Conservation (phyloP, 2,113 vertebrate genomes). For the Ellobius talpinus region DNA sequence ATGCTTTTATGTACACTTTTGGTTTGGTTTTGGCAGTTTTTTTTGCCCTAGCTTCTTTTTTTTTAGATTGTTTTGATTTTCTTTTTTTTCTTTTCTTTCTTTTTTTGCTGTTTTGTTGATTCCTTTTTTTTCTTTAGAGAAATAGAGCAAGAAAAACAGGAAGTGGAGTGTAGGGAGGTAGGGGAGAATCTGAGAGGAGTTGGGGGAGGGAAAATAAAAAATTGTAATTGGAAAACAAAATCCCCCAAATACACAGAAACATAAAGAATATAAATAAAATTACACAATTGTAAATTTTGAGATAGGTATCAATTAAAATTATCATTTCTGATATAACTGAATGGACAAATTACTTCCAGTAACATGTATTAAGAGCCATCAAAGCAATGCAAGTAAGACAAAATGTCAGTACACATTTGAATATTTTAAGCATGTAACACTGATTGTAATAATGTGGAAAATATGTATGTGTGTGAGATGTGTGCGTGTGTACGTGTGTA, state of each 20-base stretch:
- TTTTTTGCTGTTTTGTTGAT: background rate
- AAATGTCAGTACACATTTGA: background rate
- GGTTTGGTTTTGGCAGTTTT: background rate
- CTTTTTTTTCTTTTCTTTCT: no score
- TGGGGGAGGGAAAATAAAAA: background rate
- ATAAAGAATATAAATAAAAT: background rate
- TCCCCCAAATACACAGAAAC: background rate
- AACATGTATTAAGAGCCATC: background rate
- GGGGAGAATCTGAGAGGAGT: background rate
- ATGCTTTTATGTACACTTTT: background rate
- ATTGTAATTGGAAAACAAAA: background rate
- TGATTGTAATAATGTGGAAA: background rate
- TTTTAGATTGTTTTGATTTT: background rate
- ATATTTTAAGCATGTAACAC: constrained; percentile 36
- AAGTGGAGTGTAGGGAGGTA: background rate
- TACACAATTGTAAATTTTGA: constrained; percentile 32
- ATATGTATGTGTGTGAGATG: background rate
- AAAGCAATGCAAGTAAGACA: constrained; percentile 35
- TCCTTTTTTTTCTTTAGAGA: background rate
- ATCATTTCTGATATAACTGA: constrained; percentile 22
- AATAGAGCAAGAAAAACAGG: background rate
- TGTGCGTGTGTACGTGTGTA: background rate
- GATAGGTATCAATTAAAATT: background rate
- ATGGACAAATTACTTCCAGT: background rate
- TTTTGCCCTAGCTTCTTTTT: background rate